These are phyloP conservation scores for Eubasilissa splendida DNA, from an alignment of 2,888 invertebrate species.

Conservation along the genomic window DNA sequence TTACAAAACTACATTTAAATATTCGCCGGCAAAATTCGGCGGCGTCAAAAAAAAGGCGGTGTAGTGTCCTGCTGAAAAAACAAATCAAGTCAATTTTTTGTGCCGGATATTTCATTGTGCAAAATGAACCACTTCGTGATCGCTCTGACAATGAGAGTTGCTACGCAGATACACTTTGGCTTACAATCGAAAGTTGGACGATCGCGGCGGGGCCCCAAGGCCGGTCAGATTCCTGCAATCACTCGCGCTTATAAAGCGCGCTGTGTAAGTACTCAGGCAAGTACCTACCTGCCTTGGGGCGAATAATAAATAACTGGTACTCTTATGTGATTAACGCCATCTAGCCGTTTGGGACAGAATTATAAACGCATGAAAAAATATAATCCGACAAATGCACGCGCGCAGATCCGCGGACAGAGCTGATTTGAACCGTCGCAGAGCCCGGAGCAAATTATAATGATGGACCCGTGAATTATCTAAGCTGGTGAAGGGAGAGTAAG, in stretches of 20 bases:
- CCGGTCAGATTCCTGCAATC: conserved; percentile 31
- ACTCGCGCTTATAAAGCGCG: background rate
- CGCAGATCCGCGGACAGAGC: no score
- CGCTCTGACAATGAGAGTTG: conserved; percentile 8
- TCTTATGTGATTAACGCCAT: no score
- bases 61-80: background rate
- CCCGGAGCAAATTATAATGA: no score
- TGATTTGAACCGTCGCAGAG: no score
- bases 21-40: background rate
- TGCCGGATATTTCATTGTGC: conserved; percentile 5
- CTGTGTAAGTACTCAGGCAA: no score
- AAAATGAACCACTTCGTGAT: conserved; percentile 19
- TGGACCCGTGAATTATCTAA: no score
- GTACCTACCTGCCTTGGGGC: no score
- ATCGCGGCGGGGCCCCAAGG: background rate
- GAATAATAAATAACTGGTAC: no score
- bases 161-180: conserved; percentile 21
- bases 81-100: background rate
- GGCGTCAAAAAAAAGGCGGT: conserved; percentile 1
- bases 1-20: background rate
- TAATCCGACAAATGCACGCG: no score
- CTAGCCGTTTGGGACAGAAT: no score
- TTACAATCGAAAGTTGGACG: conserved; percentile 31
- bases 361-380: no score
- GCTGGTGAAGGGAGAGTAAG: no score